Base-by-base conservation (phyloP, 2,113 vertebrate genomes). In the Gallinago paraguaiae region DNA sequence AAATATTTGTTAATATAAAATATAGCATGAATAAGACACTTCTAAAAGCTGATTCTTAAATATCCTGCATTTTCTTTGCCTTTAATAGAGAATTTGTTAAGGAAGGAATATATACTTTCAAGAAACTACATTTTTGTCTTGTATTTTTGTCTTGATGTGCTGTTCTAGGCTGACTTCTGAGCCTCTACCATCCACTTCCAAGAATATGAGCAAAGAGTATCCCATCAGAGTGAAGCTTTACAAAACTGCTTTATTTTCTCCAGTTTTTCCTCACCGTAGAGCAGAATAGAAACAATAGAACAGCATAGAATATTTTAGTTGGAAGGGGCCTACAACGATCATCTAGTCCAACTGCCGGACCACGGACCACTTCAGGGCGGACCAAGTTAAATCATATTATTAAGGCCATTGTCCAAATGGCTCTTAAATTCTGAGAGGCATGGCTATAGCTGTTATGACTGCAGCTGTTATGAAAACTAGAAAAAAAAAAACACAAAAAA, bases 401-500 rank as follows among this genome's bases (percentile, higher is more conserved):
- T 70, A 35, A 82, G 65, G 25, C 13, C 20, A 22, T 13, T 63
- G 37, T 67, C 17, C 57, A 86, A 80, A 88, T 50, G 17, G 12
- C 51, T 76, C 57, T 60, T 41, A 48, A 85, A 88, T 5, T 25
- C 13, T 17, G 30, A 28, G 28, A 83, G 23, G 30, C 39, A 39
- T 33, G 25, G 80, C 20, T 72, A 67, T 10, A 65, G 64, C 57
- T 45, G 31, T 75, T 56, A 41, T 3, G 2, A 50, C 27, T 64
- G 31, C 3, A 90, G 51, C 9, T 79, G 12, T 45, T 50, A 76
- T 0, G 4, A 54, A 78, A 88, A 64, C 27, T 25, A 41, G 51
- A 6, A n/a, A 43, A 35, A 9, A 9, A 14, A 1, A 0, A 13
- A 35, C 59, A 43, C n/a, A n/a, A n/a, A 1, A 51, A 33, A n/a